A percentile compares a stretch with the other conserved stretches of the same genome.
Conservation (phyloP, 2,888 invertebrate genomes). For the Drosophila histrio region DNA sequence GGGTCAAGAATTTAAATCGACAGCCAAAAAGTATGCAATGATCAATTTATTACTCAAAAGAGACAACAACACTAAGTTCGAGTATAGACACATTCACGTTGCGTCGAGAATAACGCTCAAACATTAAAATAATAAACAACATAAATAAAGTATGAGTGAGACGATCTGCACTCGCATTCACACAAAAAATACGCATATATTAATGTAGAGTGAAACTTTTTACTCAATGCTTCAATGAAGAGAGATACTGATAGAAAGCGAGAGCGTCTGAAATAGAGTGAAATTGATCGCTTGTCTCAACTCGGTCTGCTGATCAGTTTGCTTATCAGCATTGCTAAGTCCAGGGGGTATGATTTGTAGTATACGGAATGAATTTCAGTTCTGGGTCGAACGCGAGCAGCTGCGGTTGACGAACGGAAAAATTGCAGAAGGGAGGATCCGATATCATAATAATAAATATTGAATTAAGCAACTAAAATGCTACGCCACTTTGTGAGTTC, state of each 20-base stretch:
- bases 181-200: background rate
- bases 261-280: slow-evolving; percentile 1
- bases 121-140: too few species aligned
- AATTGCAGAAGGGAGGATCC: background rate
- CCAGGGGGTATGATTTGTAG: slow-evolving; percentile 48
- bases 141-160: background rate
- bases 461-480: slow-evolving; percentile 37
- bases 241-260: background rate
- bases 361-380: slow-evolving; percentile 43
- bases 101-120: slow-evolving; percentile 1
- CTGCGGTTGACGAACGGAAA: slow-evolving; percentile 20
- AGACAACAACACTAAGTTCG: background rate
- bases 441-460: background rate
- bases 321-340: slow-evolving; percentile 52
- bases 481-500: slow-evolving; percentile 51
- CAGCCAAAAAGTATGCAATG: slow-evolving; percentile 8
- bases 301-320: slow-evolving; percentile 25
- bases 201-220: background rate
- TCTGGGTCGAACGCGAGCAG: slow-evolving; percentile 36
- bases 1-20: background rate
- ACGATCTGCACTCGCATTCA: background rate
- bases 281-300: slow-evolving; percentile 12
- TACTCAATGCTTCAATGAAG: background rate
- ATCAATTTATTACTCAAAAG: background rate
- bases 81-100: background rate